These are phyloP conservation scores for Xiphophorus couchianus DNA, from an alignment of 2,113 vertebrate genomes.

Conservation along the genomic window DNA sequence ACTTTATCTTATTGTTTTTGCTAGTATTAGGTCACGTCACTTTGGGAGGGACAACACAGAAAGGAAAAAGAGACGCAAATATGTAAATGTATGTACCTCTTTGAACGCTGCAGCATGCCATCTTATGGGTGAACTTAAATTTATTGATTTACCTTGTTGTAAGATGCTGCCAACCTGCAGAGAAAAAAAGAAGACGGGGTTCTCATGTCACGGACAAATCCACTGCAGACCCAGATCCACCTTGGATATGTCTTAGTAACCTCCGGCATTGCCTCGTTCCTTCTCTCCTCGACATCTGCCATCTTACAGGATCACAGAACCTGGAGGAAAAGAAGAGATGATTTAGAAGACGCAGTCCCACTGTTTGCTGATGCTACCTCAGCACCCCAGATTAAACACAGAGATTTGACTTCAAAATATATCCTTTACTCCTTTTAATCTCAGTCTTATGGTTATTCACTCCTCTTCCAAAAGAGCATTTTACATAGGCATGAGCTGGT, in stretches of 20 bases:
- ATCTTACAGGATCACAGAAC: conserved; percentile 48
- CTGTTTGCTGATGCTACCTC: conserved; percentile 17
- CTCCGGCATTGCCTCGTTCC: conserved; percentile 31
- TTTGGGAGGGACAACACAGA: conserved; percentile 54
- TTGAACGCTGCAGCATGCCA: conserved; percentile 66
- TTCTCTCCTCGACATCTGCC: conserved; percentile 45
- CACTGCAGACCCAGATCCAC: conserved; percentile 50
- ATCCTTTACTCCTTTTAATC: conserved; percentile 28
- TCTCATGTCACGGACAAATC: conserved; percentile 43
- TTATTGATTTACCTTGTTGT: conserved; percentile 68
- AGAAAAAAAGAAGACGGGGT: conserved; percentile 32
- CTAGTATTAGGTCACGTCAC: conserved; percentile 75
- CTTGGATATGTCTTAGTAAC: conserved; percentile 10
- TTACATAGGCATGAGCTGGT: neutral
- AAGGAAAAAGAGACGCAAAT: conserved; percentile 43
- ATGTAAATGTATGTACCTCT: conserved; percentile 64
- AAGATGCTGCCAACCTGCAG: conserved; percentile 62
- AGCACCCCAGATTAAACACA: conserved; percentile 12
- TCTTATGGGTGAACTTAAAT: conserved; percentile 75
- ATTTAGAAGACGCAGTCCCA: conserved; percentile 7
- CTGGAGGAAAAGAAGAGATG: conserved; percentile 43
- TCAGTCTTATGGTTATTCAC: conserved; percentile 23
- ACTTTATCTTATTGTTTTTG: conserved; percentile 77
- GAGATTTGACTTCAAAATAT: conserved; percentile 14
- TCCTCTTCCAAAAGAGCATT: neutral